Conservation (phyloP, 2,888 invertebrate species). For the Drosophila subquinaria region DNA sequence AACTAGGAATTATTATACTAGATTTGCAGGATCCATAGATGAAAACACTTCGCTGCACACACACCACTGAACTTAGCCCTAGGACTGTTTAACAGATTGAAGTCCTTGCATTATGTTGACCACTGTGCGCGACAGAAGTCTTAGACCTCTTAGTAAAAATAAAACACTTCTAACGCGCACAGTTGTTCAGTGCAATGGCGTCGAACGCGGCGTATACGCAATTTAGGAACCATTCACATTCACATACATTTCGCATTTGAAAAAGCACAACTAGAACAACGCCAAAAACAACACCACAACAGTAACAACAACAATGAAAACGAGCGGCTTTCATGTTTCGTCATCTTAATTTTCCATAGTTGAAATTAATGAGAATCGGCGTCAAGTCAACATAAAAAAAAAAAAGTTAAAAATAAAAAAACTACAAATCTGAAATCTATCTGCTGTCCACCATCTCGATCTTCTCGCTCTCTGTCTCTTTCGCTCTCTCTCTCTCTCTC, state of each 20-base stretch:
- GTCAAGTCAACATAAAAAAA: slow-evolving; percentile 29
- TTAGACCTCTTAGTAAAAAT: background rate
- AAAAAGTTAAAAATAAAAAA: background rate
- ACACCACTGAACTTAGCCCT: slow-evolving; percentile 52
- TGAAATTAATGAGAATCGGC: slow-evolving; percentile 63
- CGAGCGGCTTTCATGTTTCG: slow-evolving; percentile 58
- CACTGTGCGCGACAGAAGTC: slow-evolving; percentile 42
- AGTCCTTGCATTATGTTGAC: slow-evolving; percentile 63
- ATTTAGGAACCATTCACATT: slow-evolving; percentile 25
- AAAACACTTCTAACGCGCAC: slow-evolving; percentile 30
- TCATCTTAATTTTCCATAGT: slow-evolving; percentile 58
- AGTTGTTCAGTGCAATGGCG: slow-evolving; percentile 61
- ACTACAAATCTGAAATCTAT: slow-evolving; percentile 25
- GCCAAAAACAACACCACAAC: slow-evolving; percentile 43
- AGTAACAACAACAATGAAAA: slow-evolving; percentile 29
- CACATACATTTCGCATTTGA: slow-evolving; percentile 24
- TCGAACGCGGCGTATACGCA: slow-evolving; percentile 68
- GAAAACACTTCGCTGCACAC: slow-evolving; percentile 20
- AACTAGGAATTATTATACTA: background rate
- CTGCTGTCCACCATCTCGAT: slow-evolving; percentile 25
- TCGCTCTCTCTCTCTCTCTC: slow-evolving; percentile 27
- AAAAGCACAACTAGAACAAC: slow-evolving; percentile 39
- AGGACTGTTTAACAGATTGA: slow-evolving; percentile 61
- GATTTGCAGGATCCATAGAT: slow-evolving; percentile 15
- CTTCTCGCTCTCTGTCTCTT: slow-evolving; percentile 21